Conservation (phyloP, 2,113 vertebrate genomes). For the Petaurus breviceps region DNA sequence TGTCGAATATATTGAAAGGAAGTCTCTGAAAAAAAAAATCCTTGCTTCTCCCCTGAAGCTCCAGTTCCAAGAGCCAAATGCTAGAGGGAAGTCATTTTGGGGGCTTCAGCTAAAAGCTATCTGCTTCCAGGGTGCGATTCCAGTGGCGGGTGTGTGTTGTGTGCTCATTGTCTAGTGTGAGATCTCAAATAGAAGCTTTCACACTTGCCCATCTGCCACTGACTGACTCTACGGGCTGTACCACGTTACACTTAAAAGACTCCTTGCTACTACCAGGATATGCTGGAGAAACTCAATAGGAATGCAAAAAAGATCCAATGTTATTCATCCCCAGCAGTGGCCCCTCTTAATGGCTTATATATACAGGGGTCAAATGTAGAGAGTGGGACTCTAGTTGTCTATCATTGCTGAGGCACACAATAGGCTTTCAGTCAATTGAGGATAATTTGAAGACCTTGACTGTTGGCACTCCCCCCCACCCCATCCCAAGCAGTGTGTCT, state of each 20-base stretch:
- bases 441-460: background rate
- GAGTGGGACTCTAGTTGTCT: background rate
- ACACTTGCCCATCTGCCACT: slow-evolving; percentile 85
- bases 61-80: slow-evolving; percentile 51
- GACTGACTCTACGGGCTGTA: slow-evolving; percentile 84
- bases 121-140: slow-evolving; percentile 74
- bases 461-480: background rate
- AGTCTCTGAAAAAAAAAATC: background rate
- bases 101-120: slow-evolving; percentile 61
- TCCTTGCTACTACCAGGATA: background rate
- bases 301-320: background rate
- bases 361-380: background rate
- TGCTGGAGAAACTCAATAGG: background rate
- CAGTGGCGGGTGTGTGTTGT: slow-evolving; percentile 78
- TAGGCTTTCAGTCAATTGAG: background rate
- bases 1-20: background rate
- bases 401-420: background rate
- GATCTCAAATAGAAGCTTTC: slow-evolving; percentile 86
- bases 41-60: background rate
- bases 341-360: background rate
- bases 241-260: slow-evolving; percentile 83
- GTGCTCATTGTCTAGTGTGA: slow-evolving; percentile 84
- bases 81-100: slow-evolving; percentile 29
- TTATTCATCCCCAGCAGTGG: background rate
- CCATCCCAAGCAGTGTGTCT: background rate